Evolutionary conservation across 2,888 invertebrate genomes (phyloP), one percentile per base, ranked within the genome.

Genomic region (Chouioia cunea): DNA sequence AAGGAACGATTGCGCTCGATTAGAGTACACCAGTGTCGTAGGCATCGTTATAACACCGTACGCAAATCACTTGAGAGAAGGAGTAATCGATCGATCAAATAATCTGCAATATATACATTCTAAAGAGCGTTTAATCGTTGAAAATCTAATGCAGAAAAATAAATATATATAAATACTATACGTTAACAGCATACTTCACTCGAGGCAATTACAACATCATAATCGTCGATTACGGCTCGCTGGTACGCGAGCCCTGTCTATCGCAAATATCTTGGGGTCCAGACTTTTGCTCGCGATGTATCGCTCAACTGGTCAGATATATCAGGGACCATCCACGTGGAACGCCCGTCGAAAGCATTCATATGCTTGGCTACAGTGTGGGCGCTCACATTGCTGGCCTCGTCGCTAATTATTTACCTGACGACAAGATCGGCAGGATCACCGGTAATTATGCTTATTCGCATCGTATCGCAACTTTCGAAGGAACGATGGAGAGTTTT

Each of bases 311-410:
- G 79, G 89, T 95, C 56, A 91, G 91, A 81, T 95, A 94, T 81
- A 84, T 95, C 75, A 91, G 91, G 69, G 89, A 91, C 68, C 94
- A 95, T 86, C 94, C 94, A 0, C 90, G 93, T 76, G 90, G 93
- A 0, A 90, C 93, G 0, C 89, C 88, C 36, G 93, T 94, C 0
- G 92, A 94, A 80, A 88, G 90, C 71, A 83, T 95, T 46, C 95
- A 95, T 83, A 89, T 95, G 1, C 92, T 95, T 68, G 95, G 95
- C 0, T 95, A 95, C 86, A 94, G 94, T 82, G 93, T 95, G 23
- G 95, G 95, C 0, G 94, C 95, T 0, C 95, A 95, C 80, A 95
- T 95, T 70, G 91, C 94, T 4, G 95, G 95, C 0, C 87, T 95
- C 53, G 92, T 93, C 0, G 93, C 95, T 47, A 95, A 95, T 83